Base-by-base conservation (phyloP, 2,888 invertebrate genomes). In the Ophion obscuratus region DNA sequence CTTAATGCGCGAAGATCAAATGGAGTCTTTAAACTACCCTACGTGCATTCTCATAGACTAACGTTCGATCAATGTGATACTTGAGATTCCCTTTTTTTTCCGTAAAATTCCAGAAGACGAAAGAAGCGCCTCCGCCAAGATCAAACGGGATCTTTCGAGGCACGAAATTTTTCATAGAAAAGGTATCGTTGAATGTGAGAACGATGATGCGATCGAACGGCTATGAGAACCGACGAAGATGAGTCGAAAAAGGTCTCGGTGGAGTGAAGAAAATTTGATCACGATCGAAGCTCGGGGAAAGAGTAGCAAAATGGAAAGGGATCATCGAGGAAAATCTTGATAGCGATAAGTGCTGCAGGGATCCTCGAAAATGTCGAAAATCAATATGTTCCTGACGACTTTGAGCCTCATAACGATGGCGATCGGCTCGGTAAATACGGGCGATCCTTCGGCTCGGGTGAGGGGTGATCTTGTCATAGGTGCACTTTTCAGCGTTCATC, bases 401-500 rank as follows among this genome's bases (percentile, higher is more conserved):
- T 47, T 83, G 62, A 80, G 74, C n/a, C 40, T 86, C 7, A 47
- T 80, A 83, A 80, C 81, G 64, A 84, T 84, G 81, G 57, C 62
- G 62, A 82, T 83, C n/a, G 66, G 70, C 36, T 62, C 67, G 66
- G 84, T 87, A 27, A 61, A 74, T 67, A 84, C 86, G 73, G 87
- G 86, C 14, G 87, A 89, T 77, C 90, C 89, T 17, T 91, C 91
- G 62, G 92, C 91, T 5, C 86, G 90, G 6, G 89, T 91, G 4
- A 80, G 88, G 17, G 92, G 92, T 31, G 92, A 92, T 76, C 88
- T 92, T 31, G 88, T 91, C n/a, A 88, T 92, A 62, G 92, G 92
- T 2, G 92, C 91, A 4, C 87, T 92, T 20, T 92, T 92, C 83
- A 92, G 91, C 84, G 91, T 92, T 5, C 91, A 92, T 74, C 90